These are phyloP conservation scores for Catocala fraxini DNA, from an alignment of 2,888 invertebrate species.

Conservation along the genomic window DNA sequence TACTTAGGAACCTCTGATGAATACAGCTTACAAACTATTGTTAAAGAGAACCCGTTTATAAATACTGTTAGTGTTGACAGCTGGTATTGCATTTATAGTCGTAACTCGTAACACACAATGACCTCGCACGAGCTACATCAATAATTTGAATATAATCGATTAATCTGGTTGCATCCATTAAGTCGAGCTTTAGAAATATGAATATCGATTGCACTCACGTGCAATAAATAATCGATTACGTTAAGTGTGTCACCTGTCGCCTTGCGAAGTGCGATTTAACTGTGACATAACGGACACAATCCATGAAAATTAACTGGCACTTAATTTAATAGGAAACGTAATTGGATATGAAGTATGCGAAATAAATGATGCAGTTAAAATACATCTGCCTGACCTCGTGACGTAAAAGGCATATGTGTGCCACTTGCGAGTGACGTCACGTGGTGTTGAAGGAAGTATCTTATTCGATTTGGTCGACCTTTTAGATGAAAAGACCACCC, in stretches of 20 bases:
- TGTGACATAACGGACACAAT: constrained; percentile 52
- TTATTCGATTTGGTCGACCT: too few species aligned
- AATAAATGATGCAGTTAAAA: constrained; percentile 38
- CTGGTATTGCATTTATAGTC: too few species aligned
- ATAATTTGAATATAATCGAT: constrained; percentile 39
- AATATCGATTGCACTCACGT: constrained; percentile 49
- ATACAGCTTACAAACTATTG: too few species aligned
- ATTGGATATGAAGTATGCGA: constrained; percentile 42
- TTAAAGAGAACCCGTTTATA: too few species aligned
- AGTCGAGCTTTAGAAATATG: constrained; percentile 35
- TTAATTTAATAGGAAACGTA: constrained; percentile 56
- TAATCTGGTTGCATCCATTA: constrained; percentile 49
- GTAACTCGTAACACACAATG: constrained; percentile 25
- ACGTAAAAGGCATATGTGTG: constrained; percentile 22
- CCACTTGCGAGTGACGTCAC: constrained; percentile 3
- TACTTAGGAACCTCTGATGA: too few species aligned
- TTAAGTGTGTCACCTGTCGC: constrained; percentile 64
- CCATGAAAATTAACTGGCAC: constrained; percentile 49
- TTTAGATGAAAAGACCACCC: too few species aligned
- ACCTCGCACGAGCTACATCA: constrained; percentile 34
- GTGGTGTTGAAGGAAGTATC: too few species aligned
- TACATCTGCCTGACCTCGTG: constrained; percentile 33
- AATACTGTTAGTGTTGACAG: too few species aligned
- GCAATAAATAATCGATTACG: constrained; percentile 59
- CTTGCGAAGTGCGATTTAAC: constrained; percentile 34